These are phyloP conservation scores for Pogonocichla stellata DNA, from an alignment of 2,113 vertebrate species.

Conservation along the genomic window DNA sequence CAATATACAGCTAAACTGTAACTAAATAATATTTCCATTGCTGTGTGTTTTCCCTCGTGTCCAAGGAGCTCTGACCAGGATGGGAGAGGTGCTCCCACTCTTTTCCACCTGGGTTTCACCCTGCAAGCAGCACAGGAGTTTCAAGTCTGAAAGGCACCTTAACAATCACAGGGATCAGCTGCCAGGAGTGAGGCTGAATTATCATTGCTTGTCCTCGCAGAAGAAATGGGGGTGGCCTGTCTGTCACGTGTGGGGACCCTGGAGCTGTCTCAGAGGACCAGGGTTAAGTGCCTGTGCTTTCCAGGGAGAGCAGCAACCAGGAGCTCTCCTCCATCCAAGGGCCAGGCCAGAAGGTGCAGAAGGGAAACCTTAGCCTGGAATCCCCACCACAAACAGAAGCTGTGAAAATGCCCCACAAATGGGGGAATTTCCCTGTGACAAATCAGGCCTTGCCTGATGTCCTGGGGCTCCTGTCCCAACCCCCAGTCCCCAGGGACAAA, in stretches of 20 bases:
- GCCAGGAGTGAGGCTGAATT: not conserved
- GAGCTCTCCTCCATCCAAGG: not conserved
- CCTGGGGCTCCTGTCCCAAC: not conserved
- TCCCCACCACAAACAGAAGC: not conserved
- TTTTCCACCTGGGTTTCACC: not conserved
- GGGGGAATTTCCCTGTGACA: not conserved
- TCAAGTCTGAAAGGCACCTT: not conserved
- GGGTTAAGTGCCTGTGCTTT: not conserved
- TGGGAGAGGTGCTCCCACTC: not conserved
- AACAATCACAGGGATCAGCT: not conserved
- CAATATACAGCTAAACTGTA: not conserved
- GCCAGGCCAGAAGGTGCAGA: too few species aligned
- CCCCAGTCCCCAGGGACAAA: not conserved
- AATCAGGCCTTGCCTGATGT: not conserved
- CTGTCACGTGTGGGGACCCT: not conserved
- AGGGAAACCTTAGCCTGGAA: not conserved
- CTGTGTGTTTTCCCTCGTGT: not conserved
- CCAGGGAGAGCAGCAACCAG: not conserved
- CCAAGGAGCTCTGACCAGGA: not conserved
- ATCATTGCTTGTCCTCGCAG: not conserved
- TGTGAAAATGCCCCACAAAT: not conserved
- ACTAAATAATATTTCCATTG: not conserved
- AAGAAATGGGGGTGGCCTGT: not conserved
- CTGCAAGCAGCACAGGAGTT: not conserved
- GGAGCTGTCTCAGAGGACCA: not conserved